Evolutionary conservation across 2,797 vertebrate species (phyloP), one percentile per base, ranked within the genome.

Genomic region (Alauda arvensis): DNA sequence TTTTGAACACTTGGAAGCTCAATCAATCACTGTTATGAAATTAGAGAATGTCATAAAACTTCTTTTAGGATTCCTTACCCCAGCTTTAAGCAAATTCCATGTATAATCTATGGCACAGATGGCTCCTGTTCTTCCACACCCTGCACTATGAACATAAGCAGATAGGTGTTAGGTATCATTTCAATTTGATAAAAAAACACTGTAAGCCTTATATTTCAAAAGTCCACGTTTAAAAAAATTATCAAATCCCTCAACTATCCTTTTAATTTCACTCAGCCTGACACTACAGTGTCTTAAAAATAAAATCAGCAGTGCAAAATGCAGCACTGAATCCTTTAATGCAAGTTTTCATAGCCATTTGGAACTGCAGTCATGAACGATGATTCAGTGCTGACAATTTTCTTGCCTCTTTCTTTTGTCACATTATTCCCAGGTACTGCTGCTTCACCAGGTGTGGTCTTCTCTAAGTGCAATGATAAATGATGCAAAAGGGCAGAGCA

Each of bases 51-150:
- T 60, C 79, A 67, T 11, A 61, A 65, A 79, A 52, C 16, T 56
- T 84, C 67, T 67, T 86, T 70, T 37, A 93, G 92, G 81, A 85
- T 91, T 86, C 77, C 98, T 97, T 98, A 99, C 99, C 97, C 98
- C 98, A 90, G 99, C 98, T 98, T 99, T 99, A 79, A 99, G 98
- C 88, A 99, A 98, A 97, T 99, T 99, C 99, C 99, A 99, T 1
- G 99, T 99, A 97, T 99, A 99, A 98, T 99, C 99, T 87, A 99
- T 99, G 88, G 99, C 99, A 97, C 99, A 99, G 96, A 99, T 99
- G 90, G 99, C 99, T 80, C 99, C 99, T 20, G 99, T 99, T 95
- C 99, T 98, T 97, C 99, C 99, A 97, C 99, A 99, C 89, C 99
- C 99, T 92, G 99, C 99, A 97, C 99, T 99, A 97, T 70, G 77